Conservation (phyloP, 2,888 invertebrate species). For the Bruchidius siliquastri region DNA sequence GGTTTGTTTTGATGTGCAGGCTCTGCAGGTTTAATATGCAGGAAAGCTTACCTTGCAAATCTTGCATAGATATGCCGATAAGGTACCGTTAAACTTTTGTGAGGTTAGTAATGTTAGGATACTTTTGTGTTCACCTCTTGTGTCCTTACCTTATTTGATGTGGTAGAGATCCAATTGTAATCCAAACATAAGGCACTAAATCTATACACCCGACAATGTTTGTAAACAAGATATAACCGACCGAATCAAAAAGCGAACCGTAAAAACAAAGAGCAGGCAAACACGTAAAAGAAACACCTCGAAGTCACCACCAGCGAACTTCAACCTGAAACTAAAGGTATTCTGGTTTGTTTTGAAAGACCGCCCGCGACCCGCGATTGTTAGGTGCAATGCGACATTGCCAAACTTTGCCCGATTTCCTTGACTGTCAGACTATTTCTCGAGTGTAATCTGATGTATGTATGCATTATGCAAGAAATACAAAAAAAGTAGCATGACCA, state of each 20-base stretch:
- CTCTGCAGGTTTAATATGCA: too few species aligned
- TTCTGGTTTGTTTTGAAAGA: constrained; percentile 22
- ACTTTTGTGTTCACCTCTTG: background rate
- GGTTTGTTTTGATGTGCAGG: too few species aligned
- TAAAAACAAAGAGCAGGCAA: background rate
- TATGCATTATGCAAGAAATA: background rate
- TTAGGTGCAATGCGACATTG: constrained; percentile 15
- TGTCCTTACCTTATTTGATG: background rate
- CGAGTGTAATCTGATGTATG: too few species aligned
- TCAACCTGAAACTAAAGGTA: background rate
- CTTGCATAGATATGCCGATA: background rate
- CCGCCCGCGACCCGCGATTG: constrained; percentile 21
- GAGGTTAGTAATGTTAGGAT: background rate
- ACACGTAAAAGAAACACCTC: background rate
- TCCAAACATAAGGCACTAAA: background rate
- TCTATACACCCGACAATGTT: background rate
- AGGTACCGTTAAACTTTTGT: background rate
- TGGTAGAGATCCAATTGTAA: background rate
- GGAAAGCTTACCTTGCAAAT: too few species aligned
- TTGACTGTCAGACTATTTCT: too few species aligned
- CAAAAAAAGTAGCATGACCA: background rate
- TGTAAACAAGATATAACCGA: background rate
- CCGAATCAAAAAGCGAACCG: background rate
- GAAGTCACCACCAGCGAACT: background rate
- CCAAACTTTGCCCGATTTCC: background rate